Evolutionary conservation across 2,113 vertebrate species (phyloP).

Genomic region (Asarcornis scutulata): DNA sequence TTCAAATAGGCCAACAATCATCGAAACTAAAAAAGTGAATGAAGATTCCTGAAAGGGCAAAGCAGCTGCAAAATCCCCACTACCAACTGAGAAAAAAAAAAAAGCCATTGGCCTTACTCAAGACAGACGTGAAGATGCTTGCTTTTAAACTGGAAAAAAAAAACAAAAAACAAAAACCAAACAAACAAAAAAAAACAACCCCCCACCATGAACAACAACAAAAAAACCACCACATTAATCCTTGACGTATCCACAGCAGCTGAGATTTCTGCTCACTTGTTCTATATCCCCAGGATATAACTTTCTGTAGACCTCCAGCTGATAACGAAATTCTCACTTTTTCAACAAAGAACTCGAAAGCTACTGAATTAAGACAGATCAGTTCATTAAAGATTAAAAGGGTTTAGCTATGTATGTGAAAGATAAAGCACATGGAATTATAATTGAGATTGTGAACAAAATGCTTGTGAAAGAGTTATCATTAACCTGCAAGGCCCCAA

Average conservation of each 20-base stretch:
- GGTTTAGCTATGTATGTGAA: constrained; percentile 1
- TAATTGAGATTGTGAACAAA: constrained; percentile 9
- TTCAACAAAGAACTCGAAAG: not conserved
- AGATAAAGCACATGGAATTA: constrained; percentile 29
- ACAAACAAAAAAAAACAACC: too few species aligned
- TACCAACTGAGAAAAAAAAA: not conserved
- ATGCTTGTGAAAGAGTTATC: not conserved
- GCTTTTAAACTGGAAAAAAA: not conserved
- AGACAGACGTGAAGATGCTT: not conserved
- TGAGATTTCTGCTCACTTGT: not conserved
- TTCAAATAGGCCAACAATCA: not conserved
- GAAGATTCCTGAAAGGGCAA: not conserved
- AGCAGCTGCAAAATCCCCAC: constrained; percentile 44
- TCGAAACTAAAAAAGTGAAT: not conserved
- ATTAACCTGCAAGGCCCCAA: not conserved
- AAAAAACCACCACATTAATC: not conserved
- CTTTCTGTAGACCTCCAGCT: not conserved
- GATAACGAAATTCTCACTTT: not conserved
- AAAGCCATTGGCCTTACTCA: not conserved
- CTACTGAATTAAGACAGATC: not conserved
- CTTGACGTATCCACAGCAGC: not conserved
- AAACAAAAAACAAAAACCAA: too few species aligned
- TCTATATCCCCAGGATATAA: not conserved
- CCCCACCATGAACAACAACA: too few species aligned
- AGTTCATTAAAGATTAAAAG: constrained; percentile 39